Base-by-base conservation (phyloP, 2,113 vertebrate genomes). In the Microtus oregoni region DNA sequence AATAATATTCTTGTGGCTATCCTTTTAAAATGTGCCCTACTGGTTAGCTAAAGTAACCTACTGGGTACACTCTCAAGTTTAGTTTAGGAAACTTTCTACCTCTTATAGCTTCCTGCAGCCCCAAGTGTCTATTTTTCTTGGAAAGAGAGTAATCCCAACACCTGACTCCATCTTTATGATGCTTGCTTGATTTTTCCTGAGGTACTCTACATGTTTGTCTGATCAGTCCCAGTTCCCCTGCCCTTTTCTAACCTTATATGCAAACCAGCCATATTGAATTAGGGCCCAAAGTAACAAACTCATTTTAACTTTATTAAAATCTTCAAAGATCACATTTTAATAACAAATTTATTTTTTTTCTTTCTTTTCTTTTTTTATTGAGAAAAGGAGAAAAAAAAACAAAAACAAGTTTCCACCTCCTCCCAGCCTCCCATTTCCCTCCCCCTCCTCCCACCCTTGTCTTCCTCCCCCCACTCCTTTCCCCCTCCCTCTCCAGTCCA, bases 101-200 rank as follows among this genome's bases (percentile, higher is more conserved):
- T 63, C 7, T 10, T 72, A 0, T 1, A 28, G 15, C 11, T 44
- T 90, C 35, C 22, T 32, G 19, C 3, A 58, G 3, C 35, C 9
- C 0, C 12, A 15, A 0, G 10, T 15, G 6, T 32, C 30, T 3
- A 0, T 32, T 26, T 32, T 2, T 68, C 50, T 92, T 35, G 30
- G 3, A 35, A 28, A 47, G 9, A 32, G 0, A 2, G 0, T 3
- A 6, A 11, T 7, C 12, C 2, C 30, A 32, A 1, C 7, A 38
- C 75, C 41, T 63, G 11, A 10, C 3, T 68, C 7, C 15, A 7
- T 2, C 1, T 14, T n/a, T 35, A 44, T 0, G 3, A 1, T 11
- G 3, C 1, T 73, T 35, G 30, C n/a, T 58, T 5, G 9, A 61
- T 83, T 76, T 76, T 24, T 5, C 44, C 55, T 7, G n/a, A 7